phyloP scores from a whole-genome alignment of 2,797 vertebrate species.

The Cirrhinus mrigala region DNA sequence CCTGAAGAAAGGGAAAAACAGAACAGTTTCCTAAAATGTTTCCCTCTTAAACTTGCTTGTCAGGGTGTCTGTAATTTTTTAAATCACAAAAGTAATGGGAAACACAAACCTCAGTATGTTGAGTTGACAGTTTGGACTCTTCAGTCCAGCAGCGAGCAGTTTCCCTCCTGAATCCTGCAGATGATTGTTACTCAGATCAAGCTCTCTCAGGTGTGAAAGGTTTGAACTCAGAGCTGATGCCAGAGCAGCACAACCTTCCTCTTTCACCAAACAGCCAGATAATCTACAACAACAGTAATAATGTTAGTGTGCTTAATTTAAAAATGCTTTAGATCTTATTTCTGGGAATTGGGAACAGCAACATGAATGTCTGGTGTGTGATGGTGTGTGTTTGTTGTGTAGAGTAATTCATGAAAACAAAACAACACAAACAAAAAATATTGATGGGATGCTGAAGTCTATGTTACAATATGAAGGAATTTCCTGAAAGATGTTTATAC shows the following conservation, averaged over 20 bases:
- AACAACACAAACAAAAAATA: no score
- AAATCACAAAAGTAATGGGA: background rate
- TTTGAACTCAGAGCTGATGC: background rate
- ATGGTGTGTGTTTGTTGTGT: no score
- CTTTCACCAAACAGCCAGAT: background rate
- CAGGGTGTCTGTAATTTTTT: background rate
- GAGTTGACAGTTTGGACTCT: background rate
- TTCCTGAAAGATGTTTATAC: no score
- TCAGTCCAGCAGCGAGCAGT: background rate
- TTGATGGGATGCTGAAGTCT: no score
- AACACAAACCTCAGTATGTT: background rate
- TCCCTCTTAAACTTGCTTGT: background rate
- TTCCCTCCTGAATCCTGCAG: background rate
- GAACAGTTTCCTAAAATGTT: background rate
- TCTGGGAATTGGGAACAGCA: no score
- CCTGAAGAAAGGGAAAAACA: no score
- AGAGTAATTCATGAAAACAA: no score
- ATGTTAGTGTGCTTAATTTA: background rate
- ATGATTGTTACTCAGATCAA: background rate
- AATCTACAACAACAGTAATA: background rate
- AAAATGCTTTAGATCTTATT: no score
- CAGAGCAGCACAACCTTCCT: background rate
- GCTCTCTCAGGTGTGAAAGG: background rate
- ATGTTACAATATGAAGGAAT: no score
- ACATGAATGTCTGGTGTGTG: no score